Conservation (phyloP, 2,888 invertebrate species). For the Harpalus rufipes region DNA sequence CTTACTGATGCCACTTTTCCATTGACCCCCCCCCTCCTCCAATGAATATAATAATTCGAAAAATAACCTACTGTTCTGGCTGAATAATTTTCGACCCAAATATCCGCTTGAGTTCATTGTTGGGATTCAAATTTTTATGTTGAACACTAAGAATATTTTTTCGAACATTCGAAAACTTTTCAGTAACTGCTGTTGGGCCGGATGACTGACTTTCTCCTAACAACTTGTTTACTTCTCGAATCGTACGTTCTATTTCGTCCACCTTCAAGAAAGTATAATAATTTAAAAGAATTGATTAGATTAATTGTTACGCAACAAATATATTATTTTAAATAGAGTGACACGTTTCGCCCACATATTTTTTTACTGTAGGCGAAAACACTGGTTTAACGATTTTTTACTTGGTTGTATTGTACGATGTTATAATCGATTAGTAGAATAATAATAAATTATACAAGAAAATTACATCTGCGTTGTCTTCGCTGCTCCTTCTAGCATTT, state of each 20-base stretch:
- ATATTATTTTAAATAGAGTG: background rate
- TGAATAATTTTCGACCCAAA: constrained; percentile 90
- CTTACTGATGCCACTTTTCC: too few relatives aligned
- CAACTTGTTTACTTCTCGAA: constrained; percentile 84
- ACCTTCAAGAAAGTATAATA: constrained; percentile 73
- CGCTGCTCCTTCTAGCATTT: constrained; percentile 80
- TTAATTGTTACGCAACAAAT: constrained; percentile 27
- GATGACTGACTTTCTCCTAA: constrained; percentile 79
- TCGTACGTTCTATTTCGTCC: constrained; percentile 84
- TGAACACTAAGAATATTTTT: constrained; percentile 83
- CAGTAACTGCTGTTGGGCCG: constrained; percentile 70
- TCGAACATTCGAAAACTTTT: constrained; percentile 71
- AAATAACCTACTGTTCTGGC: constrained; percentile 78
- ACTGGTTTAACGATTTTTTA: constrained; percentile 28
- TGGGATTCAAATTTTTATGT: constrained; percentile 86
- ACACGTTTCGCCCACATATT: constrained; percentile 19
- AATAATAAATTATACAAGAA: constrained; percentile 2
- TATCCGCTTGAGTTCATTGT: constrained; percentile 89
- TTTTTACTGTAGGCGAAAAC: constrained; percentile 21
- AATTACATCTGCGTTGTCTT: constrained; percentile 82
- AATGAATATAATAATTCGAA: background rate
- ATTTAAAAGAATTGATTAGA: background rate
- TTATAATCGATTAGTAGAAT: too few relatives aligned
- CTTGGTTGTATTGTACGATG: background rate
- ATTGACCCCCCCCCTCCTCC: too few relatives aligned